Evolutionary conservation across 2,797 vertebrate genomes (phyloP), one percentile per base, ranked within the genome.

Genomic region (Oceanodroma leucorhoa): DNA sequence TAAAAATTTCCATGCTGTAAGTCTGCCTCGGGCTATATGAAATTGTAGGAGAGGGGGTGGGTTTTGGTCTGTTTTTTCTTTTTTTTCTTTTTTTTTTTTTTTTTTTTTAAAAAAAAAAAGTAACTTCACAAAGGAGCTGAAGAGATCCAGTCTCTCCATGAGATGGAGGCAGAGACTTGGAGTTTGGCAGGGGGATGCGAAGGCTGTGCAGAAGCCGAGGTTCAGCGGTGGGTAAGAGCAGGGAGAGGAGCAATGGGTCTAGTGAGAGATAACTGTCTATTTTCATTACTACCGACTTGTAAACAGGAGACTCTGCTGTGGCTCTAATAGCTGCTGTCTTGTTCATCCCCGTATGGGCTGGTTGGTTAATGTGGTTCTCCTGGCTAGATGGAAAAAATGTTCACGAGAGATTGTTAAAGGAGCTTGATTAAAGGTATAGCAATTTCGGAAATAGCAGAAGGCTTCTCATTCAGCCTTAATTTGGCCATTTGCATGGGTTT

Each of bases 121-220:
- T 9, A 26, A 41, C 13, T 70, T 46, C 5, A 10, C 2, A 19
- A 5, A 0, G 0, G 22, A 90, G 80, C 80, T 95, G 96, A 96
- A 97, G 62, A 72, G 90, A 85, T 90, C 11, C 40, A 46, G 48
- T 95, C 90, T 95, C 92, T 96, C 95, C 95, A 96, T 96, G 90
- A 97, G 95, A 92, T 96, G 95, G 96, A 97, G 92, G 96, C 95
- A 96, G 93, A 97, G 96, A 26, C 95, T 92, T 64, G 93, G 93
- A 87, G 75, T 96, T 96, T 10, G 83, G 81, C 95, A 77, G 70
- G 73, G 89, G 88, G 46, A 78, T 22, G 71, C 2, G 2, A 55
- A 84, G 71, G 36, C 48, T 83, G 75, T 22, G 73, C 50, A 11
- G 80, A 41, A 82, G 87, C 85, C 2, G 48, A 46, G 87, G 9